These are phyloP conservation scores for Drosophila parthenogenetica DNA, from an alignment of 2,888 invertebrate species.

Conservation along the genomic window DNA sequence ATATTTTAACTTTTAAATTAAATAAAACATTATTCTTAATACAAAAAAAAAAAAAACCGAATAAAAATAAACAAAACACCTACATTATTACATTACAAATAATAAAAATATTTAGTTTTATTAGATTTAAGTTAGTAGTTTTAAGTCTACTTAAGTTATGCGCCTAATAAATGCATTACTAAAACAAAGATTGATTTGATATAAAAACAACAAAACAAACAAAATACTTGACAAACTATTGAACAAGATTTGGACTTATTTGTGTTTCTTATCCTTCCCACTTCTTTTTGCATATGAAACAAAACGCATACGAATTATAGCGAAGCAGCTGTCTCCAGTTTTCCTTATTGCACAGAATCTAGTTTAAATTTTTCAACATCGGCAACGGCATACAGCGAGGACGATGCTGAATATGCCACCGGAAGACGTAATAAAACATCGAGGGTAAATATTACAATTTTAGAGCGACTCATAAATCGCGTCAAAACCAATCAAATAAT, in stretches of 20 bases:
- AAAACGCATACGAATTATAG: slow-evolving; percentile 79
- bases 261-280: slow-evolving; percentile 80
- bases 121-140: slow-evolving; percentile 47
- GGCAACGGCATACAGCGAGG: slow-evolving; percentile 88
- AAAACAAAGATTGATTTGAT: slow-evolving; percentile 51
- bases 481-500: slow-evolving; percentile 10
- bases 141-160: slow-evolving; percentile 71
- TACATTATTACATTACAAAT: slow-evolving; percentile 34
- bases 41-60: slow-evolving; percentile 1
- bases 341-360: slow-evolving; percentile 85
- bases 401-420: slow-evolving; percentile 90
- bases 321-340: slow-evolving; percentile 85
- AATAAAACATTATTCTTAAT: slow-evolving; percentile 41
- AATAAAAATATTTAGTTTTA: slow-evolving; percentile 54
- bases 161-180: slow-evolving; percentile 76
- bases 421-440: slow-evolving; percentile 91
- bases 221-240: slow-evolving; percentile 49
- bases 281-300: slow-evolving; percentile 77
- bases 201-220: slow-evolving; percentile 24
- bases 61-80: slow-evolving; percentile 8
- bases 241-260: slow-evolving; percentile 77
- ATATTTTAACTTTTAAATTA: slow-evolving; percentile 17
- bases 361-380: slow-evolving; percentile 89
- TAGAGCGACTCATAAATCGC: slow-evolving; percentile 60
- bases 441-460: slow-evolving; percentile 86